Conservation (phyloP, 2,113 vertebrate genomes). For the Solenodon paradoxus region DNA sequence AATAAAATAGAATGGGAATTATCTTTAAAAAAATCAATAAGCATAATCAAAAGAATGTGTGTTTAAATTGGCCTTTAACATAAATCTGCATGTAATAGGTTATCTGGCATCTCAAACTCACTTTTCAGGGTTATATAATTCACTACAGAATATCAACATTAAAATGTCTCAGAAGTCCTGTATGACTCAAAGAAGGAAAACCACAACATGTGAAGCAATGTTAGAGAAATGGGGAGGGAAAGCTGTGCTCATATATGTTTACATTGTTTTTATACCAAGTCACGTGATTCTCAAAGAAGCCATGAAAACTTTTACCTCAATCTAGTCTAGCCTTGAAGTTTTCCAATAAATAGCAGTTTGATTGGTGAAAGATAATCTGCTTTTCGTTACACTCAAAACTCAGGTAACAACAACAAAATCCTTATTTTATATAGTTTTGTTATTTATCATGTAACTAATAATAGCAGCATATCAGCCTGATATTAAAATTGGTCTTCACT, state of each 20-base stretch:
- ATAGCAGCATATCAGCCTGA: neutral
- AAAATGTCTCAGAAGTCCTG: neutral
- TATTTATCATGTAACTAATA: neutral
- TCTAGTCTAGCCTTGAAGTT: neutral
- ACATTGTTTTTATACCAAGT: neutral
- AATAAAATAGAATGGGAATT: neutral
- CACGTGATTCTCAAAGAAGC: neutral
- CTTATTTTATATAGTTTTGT: neutral
- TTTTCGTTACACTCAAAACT: neutral
- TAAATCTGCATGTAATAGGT: neutral
- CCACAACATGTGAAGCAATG: neutral
- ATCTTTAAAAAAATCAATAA: neutral
- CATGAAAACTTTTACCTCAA: neutral
- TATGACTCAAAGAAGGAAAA: neutral
- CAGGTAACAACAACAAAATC: neutral
- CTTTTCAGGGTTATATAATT: neutral
- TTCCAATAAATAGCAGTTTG: neutral
- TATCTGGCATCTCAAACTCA: neutral
- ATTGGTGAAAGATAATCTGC: neutral
- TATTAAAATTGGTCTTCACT: neutral
- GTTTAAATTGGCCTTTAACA: neutral
- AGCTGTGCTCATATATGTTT: neutral
- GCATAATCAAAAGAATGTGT: neutral
- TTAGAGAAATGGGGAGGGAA: neutral
- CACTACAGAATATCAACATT: neutral